Percentiles rank a stretch among this genome's conserved stretches.
These are phyloP conservation scores for Tribolium castaneum DNA, from an alignment of 1,140 invertebrate species.

Conservation along the genomic window DNA sequence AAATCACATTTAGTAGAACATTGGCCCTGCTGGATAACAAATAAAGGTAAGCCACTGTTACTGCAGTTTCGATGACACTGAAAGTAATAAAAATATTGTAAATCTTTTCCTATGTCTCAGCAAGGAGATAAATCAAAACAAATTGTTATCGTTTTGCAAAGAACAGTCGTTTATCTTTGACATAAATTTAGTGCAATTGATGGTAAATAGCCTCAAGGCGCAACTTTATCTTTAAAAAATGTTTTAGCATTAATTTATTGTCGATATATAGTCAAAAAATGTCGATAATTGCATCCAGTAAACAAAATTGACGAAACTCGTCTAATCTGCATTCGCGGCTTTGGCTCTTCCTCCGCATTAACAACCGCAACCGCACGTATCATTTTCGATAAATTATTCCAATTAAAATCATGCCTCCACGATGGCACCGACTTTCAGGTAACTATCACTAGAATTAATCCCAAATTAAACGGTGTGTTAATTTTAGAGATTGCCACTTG, in stretches of 20 bases:
- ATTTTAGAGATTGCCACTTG: conserved; percentile 5
- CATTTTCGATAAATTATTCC: not conserved
- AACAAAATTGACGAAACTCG: not conserved
- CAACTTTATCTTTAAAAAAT: not conserved
- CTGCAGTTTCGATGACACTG: no score
- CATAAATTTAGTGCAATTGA: not conserved
- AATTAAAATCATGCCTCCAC: not conserved
- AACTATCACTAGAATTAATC: not conserved
- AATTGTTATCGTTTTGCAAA: not conserved
- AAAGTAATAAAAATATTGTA: no score
- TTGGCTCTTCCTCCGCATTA: not conserved
- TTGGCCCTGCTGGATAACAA: no score
- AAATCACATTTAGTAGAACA: no score
- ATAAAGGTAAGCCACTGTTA: no score
- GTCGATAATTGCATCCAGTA: not conserved
- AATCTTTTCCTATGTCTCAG: no score
- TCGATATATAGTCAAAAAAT: not conserved
- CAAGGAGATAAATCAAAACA: not conserved
- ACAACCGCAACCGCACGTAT: not conserved
- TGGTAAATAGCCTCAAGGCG: not conserved
- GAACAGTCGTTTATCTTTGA: not conserved
- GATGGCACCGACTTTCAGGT: not conserved
- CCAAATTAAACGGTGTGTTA: not conserved
- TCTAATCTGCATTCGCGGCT: not conserved
- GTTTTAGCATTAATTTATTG: not conserved